Evolutionary conservation across 1,140 invertebrate species (phyloP), one percentile per base, ranked within the genome.

Genomic region (Lysiphlebus fabarum): DNA sequence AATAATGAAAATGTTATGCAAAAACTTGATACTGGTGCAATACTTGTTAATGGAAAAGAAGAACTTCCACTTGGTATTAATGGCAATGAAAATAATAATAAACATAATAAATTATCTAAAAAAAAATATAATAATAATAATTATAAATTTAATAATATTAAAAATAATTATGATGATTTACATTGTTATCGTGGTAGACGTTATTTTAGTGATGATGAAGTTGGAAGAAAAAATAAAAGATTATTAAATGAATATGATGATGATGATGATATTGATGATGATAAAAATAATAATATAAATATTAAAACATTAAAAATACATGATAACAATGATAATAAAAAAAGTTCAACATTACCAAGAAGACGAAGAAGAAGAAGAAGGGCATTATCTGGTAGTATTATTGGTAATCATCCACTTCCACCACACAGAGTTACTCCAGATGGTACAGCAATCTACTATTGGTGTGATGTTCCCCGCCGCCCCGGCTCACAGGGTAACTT

Each of bases 371-470:
- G 75, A 47, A 65, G 75, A 53, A 68, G 75, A 56, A 67, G 74
- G 41, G 73, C 74, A 6, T 66, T 71, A 12, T 77, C 75, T 5
- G 67, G 76, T 10, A 73, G 73, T 54, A 58, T 77, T 17, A 66
- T 69, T 53, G 73, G 73, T 38, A 73, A 66, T 58, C 75, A 74
- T 60, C 75, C 81, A 17, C 69, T 83, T 63, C 87, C 88, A 44
- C 88, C 88, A n/a, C 86, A 86, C 67, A 82, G 87, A 41, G 84
- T 86, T 65, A 90, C 88, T 41, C 86, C 88, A 34, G 89, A 91
- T 79, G 89, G 89, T 64, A 91, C 89, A 34, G 84, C 86, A 65
- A 87, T 91, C 75, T 90, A 89, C 82, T 91, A 90, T 78, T 90
- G 89, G 89, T 91, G 89, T 79, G 89, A 91, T 71, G 73, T 80